A percentile compares a stretch with the other conserved stretches of the same genome.
Conservation (phyloP, 2,113 vertebrate species). For the Hucho hucho region DNA sequence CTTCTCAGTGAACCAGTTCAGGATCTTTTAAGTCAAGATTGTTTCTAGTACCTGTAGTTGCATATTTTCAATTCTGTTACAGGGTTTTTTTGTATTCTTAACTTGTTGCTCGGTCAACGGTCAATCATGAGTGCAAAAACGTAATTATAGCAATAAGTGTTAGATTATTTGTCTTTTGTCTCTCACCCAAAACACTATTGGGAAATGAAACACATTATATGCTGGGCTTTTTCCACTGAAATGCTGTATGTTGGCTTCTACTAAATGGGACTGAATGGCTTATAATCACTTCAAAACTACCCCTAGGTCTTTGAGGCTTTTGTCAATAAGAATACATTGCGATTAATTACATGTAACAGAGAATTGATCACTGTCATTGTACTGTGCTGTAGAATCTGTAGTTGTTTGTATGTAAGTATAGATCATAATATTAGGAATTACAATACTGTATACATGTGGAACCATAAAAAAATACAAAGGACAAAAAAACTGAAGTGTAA, state of each 20-base stretch:
- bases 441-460: constrained; percentile 67
- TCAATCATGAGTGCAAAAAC: constrained; percentile 68
- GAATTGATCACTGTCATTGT: constrained; percentile 76
- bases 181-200: constrained; percentile 47
- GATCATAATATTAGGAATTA: constrained; percentile 36
- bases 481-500: constrained; percentile 56
- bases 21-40: constrained; percentile 48
- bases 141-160: constrained; percentile 80
- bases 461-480: constrained; percentile 63
- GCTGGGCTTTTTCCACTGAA: constrained; percentile 44
- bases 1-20: constrained; percentile 60
- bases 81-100: constrained; percentile 69
- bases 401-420: constrained; percentile 83
- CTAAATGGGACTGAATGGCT: constrained; percentile 38
- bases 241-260: constrained; percentile 41
- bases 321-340: constrained; percentile 67
- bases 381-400: constrained; percentile 86
- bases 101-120: constrained; percentile 57
- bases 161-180: constrained; percentile 56
- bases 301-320: constrained; percentile 62
- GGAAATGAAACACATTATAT: constrained; percentile 53
- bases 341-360: constrained; percentile 72
- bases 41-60: constrained; percentile 56
- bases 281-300: constrained; percentile 57
- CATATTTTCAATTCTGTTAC: constrained; percentile 66